phyloP scores from a whole-genome alignment of 1,140 invertebrate genomes.

The Zeugodacus cucurbitae region DNA sequence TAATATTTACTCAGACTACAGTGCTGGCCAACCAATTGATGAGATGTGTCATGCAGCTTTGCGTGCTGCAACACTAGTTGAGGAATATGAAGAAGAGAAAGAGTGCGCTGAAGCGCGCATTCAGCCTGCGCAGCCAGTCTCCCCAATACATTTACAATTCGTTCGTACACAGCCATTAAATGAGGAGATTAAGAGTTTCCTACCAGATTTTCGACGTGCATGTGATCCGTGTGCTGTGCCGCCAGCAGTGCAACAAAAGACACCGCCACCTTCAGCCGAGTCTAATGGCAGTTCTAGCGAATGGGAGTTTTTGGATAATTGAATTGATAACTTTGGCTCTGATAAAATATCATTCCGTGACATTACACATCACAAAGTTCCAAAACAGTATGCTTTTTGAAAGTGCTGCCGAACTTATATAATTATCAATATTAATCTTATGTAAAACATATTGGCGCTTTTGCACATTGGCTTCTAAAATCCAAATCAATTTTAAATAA shows the following conservation, averaged over 20 bases:
- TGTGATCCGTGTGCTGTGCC: constrained; percentile 47
- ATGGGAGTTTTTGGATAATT: constrained; percentile 64
- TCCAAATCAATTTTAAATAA: neutral
- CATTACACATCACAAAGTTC: constrained; percentile 14
- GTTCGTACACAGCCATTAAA: constrained; percentile 45
- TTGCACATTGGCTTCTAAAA: neutral
- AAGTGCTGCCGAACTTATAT: neutral
- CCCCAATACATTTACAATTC: constrained; percentile 49
- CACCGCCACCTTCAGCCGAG: constrained; percentile 48
- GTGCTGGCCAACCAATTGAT: constrained; percentile 54
- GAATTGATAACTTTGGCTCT: constrained; percentile 27
- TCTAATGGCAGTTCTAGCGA: constrained; percentile 60
- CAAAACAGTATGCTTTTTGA: neutral
- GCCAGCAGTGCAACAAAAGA: constrained; percentile 4
- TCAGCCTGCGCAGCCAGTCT: neutral
- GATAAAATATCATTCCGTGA: constrained; percentile 8
- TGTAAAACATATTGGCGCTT: neutral
- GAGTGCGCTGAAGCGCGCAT: neutral
- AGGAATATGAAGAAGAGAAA: constrained; percentile 1
- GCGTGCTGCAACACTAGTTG: constrained; percentile 1
- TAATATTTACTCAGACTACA: constrained; percentile 45
- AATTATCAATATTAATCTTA: neutral
- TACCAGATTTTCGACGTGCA: constrained; percentile 56
- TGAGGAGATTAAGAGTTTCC: constrained; percentile 55
- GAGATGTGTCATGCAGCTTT: constrained; percentile 47